Percentiles rank a stretch among this genome's conserved stretches.
These are phyloP conservation scores for Acinonyx jubatus DNA, from an alignment of 2,113 vertebrate genomes.

Conservation along the genomic window DNA sequence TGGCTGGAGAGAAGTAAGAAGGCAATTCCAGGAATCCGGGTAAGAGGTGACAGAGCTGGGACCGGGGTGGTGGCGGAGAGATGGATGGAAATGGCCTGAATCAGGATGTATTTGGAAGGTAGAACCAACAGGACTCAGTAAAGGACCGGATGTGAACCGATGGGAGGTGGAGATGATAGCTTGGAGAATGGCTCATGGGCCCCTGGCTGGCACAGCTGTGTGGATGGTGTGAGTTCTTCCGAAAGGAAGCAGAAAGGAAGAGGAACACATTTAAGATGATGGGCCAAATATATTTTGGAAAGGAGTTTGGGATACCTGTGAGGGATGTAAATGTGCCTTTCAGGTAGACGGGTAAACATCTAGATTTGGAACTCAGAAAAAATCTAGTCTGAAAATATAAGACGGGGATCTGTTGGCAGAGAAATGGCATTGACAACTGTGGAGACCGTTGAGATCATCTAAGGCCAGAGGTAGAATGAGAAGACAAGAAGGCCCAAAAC, in stretches of 20 bases:
- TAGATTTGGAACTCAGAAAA: neutral
- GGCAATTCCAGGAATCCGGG: neutral
- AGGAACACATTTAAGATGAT: neutral
- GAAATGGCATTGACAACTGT: neutral
- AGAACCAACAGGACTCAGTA: neutral
- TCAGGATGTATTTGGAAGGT: neutral
- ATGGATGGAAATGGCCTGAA: neutral
- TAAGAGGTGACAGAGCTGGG: neutral
- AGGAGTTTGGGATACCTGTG: neutral
- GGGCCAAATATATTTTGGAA: neutral
- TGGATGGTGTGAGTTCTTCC: neutral
- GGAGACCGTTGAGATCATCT: neutral
- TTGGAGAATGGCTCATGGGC: neutral
- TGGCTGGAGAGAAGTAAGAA: neutral
- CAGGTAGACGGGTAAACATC: neutral
- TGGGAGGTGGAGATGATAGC: neutral
- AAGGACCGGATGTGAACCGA: rapidly evolving
- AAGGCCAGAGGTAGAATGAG: neutral
- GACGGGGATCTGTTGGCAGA: neutral
- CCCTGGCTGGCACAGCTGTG: neutral
- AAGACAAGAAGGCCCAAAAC: neutral
- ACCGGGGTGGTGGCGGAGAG: rapidly evolving
- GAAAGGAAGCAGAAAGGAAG: neutral
- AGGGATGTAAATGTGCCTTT: neutral
- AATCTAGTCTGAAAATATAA: neutral